Evolutionary conservation across 2,888 invertebrate genomes (phyloP).

Genomic region (Chouioia cunea): DNA sequence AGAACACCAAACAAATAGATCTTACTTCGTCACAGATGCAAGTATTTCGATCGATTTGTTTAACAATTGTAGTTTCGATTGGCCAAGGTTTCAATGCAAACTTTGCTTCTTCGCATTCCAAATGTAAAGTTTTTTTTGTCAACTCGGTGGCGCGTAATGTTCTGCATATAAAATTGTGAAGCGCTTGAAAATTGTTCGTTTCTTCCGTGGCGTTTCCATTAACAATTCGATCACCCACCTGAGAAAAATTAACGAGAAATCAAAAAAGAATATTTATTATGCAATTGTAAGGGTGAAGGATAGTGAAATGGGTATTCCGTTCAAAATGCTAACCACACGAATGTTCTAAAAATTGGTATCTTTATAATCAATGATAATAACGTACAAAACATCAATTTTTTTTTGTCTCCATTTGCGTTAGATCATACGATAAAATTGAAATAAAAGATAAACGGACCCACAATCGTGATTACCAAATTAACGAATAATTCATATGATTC

Average conservation of each 20-base stretch:
- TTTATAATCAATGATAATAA: constrained; percentile 24
- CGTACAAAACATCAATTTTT: constrained; percentile 28
- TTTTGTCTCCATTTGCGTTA: too few species aligned
- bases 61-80: constrained; percentile 52
- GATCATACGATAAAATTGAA: too few species aligned
- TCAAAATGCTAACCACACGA: constrained; percentile 57
- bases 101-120: constrained; percentile 60
- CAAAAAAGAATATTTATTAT: constrained; percentile 26
- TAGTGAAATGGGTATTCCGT: constrained; percentile 43
- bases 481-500: constrained; percentile 41
- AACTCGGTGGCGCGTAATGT: constrained; percentile 53
- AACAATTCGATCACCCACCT: constrained; percentile 17
- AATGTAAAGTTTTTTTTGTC: constrained; percentile 55
- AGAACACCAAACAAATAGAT: constrained; percentile 11
- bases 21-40: constrained; percentile 62
- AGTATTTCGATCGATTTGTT: constrained; percentile 51
- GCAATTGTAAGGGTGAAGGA: constrained; percentile 21
- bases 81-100: constrained; percentile 61
- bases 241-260: constrained; percentile 3
- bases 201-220: constrained; percentile 22
- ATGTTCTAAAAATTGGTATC: constrained; percentile 34
- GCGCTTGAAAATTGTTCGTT: constrained; percentile 23
- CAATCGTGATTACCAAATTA: constrained; percentile 32
- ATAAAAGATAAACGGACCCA: constrained; percentile 10
- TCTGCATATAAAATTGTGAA: constrained; percentile 24